A percentile compares a stretch with the other conserved stretches of the same genome.
These are phyloP conservation scores for Glyptemys insculpta DNA, from an alignment of 2,797 vertebrate genomes.

Conservation along the genomic window DNA sequence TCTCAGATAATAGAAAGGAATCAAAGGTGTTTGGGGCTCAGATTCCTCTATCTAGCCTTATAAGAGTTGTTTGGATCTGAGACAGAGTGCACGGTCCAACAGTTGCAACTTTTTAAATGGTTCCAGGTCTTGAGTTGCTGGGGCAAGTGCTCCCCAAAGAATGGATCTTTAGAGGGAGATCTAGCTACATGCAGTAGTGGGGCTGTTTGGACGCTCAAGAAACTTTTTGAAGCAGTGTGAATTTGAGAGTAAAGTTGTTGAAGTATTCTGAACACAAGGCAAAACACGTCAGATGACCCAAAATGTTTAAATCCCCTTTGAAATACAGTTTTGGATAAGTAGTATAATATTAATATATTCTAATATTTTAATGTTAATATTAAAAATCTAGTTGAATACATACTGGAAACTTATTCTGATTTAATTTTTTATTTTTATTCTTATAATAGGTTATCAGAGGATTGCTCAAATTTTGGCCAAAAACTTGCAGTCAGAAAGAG, in stretches of 20 bases:
- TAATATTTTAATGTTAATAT: background rate
- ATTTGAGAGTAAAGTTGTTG: background rate
- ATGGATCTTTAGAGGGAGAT: background rate
- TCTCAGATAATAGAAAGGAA: background rate
- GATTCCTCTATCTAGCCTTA: background rate
- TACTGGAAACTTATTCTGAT: background rate
- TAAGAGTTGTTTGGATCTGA: background rate
- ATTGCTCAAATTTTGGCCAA: conserved; percentile 98
- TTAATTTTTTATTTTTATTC: conserved; percentile 46
- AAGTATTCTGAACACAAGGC: background rate
- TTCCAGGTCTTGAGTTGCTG: background rate
- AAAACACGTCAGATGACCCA: background rate
- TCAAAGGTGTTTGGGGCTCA: background rate
- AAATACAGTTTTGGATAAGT: background rate
- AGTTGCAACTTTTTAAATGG: background rate
- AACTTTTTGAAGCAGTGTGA: background rate
- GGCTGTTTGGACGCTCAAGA: background rate
- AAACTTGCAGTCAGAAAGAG: conserved; percentile 99
- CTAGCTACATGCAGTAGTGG: background rate
- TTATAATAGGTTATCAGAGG: conserved; percentile 93
- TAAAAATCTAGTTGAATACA: rapidly evolving
- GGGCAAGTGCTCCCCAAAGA: background rate
- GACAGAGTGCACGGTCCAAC: background rate
- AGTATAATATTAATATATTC: background rate
- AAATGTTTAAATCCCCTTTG: background rate